Evolutionary conservation across 2,888 invertebrate genomes (phyloP).

Genomic region (Drosophila lutescens): DNA sequence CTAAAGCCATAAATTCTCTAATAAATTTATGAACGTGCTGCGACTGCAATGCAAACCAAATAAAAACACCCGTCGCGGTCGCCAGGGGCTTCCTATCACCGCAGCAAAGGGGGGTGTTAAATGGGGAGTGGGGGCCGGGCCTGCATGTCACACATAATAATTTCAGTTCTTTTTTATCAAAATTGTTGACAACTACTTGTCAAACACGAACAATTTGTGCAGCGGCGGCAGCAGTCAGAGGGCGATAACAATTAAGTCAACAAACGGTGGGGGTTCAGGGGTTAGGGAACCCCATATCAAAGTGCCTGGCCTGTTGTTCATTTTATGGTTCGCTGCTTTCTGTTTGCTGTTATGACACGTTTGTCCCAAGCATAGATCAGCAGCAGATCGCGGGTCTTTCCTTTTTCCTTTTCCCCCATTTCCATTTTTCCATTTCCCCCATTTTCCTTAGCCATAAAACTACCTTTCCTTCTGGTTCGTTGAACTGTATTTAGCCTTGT

Average conservation of each 20-base stretch:
- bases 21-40: constrained; percentile 54
- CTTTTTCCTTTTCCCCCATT: constrained; percentile 5
- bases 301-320: constrained; percentile 62
- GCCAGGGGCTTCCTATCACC: constrained; percentile 15
- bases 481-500: constrained; percentile 28
- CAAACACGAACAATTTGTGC: constrained; percentile 77
- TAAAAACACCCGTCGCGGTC: constrained; percentile 59
- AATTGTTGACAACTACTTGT: constrained; percentile 75
- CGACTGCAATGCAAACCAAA: constrained; percentile 46
- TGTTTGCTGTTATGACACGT: constrained; percentile 65
- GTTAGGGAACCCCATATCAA: constrained; percentile 45
- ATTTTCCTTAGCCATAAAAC: constrained; percentile 4
- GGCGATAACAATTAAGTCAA: constrained; percentile 73
- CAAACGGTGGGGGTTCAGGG: constrained; percentile 38
- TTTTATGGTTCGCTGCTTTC: constrained; percentile 71
- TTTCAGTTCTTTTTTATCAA: constrained; percentile 61
- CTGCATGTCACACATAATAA: constrained; percentile 48
- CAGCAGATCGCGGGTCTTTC: constrained; percentile 27
- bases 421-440: background rate
- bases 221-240: constrained; percentile 29
- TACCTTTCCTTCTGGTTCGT: constrained; percentile 29
- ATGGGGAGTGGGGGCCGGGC: background rate
- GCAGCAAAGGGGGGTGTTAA: constrained; percentile 1
- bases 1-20: constrained; percentile 65
- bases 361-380: constrained; percentile 42